These are phyloP conservation scores for Andinoacara biseriatus DNA, from an alignment of 2,113 vertebrate species.

Conservation along the genomic window DNA sequence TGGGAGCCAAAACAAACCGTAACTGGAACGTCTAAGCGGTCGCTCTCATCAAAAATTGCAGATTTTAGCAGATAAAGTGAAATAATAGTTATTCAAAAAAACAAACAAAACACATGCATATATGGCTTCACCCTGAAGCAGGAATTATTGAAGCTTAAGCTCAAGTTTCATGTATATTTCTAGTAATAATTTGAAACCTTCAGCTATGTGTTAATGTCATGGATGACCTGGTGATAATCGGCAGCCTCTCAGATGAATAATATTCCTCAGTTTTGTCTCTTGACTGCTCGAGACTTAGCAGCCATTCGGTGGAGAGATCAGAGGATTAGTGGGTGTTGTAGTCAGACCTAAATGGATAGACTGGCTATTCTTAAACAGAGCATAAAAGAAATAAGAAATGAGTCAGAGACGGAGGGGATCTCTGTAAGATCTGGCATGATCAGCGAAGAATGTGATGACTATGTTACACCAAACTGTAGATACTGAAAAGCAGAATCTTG, in stretches of 20 bases:
- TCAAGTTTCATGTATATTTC: background rate
- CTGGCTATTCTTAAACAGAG: constrained; percentile 55
- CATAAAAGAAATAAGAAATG: constrained; percentile 27
- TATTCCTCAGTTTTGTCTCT: constrained; percentile 3
- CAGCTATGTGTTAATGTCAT: background rate
- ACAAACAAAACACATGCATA: background rate
- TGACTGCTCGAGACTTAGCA: constrained; percentile 9
- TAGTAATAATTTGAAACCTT: background rate
- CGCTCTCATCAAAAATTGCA: background rate
- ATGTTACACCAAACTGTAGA: background rate
- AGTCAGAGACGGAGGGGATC: constrained; percentile 19
- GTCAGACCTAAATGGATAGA: constrained; percentile 67
- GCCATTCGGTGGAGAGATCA: constrained; percentile 61
- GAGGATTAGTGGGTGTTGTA: constrained; percentile 63
- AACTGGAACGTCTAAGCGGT: background rate
- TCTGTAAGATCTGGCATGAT: background rate
- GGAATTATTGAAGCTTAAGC: background rate
- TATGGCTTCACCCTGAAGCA: background rate
- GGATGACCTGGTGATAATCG: background rate
- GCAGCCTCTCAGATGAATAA: constrained; percentile 10
- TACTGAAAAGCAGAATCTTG: background rate
- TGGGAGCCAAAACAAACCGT: background rate
- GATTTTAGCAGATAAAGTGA: background rate
- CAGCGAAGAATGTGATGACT: background rate
- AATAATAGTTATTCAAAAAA: background rate